Conservation (phyloP, 2,797 vertebrate genomes). For the Coluber constrictor region DNA sequence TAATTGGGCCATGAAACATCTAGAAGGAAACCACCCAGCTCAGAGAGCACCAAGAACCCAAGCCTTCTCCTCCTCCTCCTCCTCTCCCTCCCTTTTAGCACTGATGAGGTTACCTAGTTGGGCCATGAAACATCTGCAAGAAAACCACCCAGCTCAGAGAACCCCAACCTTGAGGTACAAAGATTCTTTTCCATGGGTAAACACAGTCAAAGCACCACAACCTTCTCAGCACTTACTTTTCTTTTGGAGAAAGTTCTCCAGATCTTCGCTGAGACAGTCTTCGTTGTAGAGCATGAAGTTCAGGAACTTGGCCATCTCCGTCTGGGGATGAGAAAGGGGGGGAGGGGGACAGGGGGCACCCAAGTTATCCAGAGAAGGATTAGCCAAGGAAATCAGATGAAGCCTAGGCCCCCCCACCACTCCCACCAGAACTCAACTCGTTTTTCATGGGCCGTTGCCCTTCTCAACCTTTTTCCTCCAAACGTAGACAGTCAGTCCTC, state of each 20-base stretch:
- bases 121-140: too few relatives aligned
- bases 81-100: too few relatives aligned
- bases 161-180: neutral
- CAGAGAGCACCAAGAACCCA: too few relatives aligned
- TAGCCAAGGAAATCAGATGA: neutral
- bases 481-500: neutral
- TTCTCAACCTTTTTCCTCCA: neutral
- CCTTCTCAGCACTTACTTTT: conserved; percentile 70
- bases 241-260: conserved; percentile 78
- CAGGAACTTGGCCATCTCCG: conserved; percentile 80
- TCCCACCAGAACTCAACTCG: neutral
- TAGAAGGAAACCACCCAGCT: too few relatives aligned
- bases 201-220: neutral
- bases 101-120: too few relatives aligned
- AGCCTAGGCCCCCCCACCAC: neutral
- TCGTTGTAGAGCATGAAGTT: conserved; percentile 83
- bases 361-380: neutral
- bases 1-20: neutral
- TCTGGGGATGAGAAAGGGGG: conserved; percentile 58
- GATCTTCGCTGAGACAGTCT: conserved; percentile 74
- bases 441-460: neutral
- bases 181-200: neutral
- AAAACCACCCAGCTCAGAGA: too few relatives aligned
- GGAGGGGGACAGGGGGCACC: neutral
- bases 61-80: too few relatives aligned